phyloP scores from a whole-genome alignment of 2,113 vertebrate genomes.

The Eptesicus fuscus region DNA sequence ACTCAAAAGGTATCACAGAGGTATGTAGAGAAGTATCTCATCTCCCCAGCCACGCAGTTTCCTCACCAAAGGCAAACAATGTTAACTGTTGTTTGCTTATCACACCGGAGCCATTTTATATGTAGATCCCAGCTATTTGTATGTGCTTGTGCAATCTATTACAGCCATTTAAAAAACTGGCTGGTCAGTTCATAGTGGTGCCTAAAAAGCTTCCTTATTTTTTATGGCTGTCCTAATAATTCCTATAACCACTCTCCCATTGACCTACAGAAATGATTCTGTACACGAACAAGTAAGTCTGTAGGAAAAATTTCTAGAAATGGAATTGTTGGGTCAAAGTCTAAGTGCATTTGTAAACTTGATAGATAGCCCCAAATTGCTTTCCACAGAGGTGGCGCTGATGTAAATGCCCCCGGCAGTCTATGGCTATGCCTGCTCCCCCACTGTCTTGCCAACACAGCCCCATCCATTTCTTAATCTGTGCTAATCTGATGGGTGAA shows the following conservation, averaged over 20 bases:
- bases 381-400: neutral
- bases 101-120: neutral
- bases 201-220: neutral
- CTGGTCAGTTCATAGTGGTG: neutral
- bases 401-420: neutral
- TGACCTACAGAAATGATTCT: neutral
- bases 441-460: neutral
- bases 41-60: neutral
- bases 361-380: neutral
- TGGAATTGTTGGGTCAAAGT: neutral
- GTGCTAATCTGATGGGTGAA: neutral
- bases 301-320: neutral
- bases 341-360: neutral
- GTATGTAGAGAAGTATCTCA: neutral
- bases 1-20: neutral
- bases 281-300: neutral
- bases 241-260: neutral
- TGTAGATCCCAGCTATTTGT: neutral
- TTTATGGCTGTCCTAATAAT: neutral
- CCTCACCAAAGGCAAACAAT: neutral
- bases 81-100: neutral
- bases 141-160: neutral
- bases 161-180: neutral
- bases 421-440: neutral
- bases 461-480: neutral